A percentile compares a stretch with the other conserved stretches of the same genome.
Conservation (phyloP, 2,888 invertebrate genomes). For the Campoletis raptor region DNA sequence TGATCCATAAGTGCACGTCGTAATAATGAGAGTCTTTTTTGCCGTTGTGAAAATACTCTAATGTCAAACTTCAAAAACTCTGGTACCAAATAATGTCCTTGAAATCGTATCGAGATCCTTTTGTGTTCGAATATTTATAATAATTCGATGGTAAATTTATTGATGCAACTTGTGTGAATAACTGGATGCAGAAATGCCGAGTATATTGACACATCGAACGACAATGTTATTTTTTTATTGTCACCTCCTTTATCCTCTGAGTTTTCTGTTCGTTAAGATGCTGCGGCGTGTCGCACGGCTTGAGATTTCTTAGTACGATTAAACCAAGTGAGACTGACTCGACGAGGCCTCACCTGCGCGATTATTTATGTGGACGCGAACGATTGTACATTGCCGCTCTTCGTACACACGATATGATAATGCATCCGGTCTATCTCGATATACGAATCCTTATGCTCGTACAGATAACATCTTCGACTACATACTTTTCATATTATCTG, state of each 20-base stretch:
- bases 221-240: slow-evolving; percentile 30
- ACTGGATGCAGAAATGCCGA: background rate
- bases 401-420: slow-evolving; percentile 46
- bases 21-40: no score
- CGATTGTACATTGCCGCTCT: slow-evolving; percentile 41
- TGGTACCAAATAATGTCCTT: no score
- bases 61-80: no score
- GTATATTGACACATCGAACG: slow-evolving; percentile 22
- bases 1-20: no score
- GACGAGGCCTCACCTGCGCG: slow-evolving; percentile 44
- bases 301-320: slow-evolving; percentile 80
- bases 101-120: no score
- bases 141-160: background rate
- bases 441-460: background rate
- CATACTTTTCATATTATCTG: slow-evolving; percentile 18
- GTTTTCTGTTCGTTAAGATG: slow-evolving; percentile 78
- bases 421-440: slow-evolving; percentile 51
- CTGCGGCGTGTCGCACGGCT: slow-evolving; percentile 69
- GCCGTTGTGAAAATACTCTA: no score
- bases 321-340: slow-evolving; percentile 32
- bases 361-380: slow-evolving; percentile 24
- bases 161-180: background rate
- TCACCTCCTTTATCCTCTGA: slow-evolving; percentile 56
- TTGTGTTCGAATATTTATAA: background rate
- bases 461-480: slow-evolving; percentile 6